These are phyloP conservation scores for Pinctada fucata DNA, from an alignment of 2,888 invertebrate genomes.

Conservation along the genomic window DNA sequence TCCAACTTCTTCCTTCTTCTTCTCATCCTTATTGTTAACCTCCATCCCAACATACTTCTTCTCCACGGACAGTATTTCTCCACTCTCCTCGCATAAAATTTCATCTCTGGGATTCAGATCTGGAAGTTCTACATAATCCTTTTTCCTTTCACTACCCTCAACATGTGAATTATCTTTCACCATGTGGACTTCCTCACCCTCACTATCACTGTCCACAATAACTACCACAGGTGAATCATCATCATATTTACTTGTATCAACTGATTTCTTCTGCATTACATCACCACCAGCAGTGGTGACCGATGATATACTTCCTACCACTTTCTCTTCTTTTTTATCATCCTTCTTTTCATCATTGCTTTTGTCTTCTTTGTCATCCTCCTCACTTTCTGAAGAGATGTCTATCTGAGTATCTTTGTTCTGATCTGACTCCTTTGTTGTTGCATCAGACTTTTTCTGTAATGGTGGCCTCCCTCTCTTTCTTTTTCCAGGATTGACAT, in stretches of 20 bases:
- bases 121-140: not conserved
- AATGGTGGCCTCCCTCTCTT: conserved; percentile 7
- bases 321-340: not conserved
- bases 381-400: not conserved
- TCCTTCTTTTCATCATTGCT: not conserved
- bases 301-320: not conserved
- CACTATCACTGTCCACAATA: not conserved
- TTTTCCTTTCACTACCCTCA: not conserved
- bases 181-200: not conserved
- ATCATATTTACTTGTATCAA: not conserved
- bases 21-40: not conserved
- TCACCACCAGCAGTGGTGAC: not conserved
- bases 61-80: conserved; percentile 9
- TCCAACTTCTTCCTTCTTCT: not conserved
- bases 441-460: not conserved
- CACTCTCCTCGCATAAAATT: conserved; percentile 20
- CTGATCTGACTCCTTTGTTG: not conserved
- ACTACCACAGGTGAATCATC: not conserved
- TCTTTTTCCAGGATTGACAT: not conserved
- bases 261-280: not conserved
- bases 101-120: not conserved
- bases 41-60: too few relatives aligned
- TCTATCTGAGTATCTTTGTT: not conserved
- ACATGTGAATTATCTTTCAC: not conserved
- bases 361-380: not conserved